Conservation (phyloP, 2,113 vertebrate genomes). For the Tretioscincus oriximinensis region DNA sequence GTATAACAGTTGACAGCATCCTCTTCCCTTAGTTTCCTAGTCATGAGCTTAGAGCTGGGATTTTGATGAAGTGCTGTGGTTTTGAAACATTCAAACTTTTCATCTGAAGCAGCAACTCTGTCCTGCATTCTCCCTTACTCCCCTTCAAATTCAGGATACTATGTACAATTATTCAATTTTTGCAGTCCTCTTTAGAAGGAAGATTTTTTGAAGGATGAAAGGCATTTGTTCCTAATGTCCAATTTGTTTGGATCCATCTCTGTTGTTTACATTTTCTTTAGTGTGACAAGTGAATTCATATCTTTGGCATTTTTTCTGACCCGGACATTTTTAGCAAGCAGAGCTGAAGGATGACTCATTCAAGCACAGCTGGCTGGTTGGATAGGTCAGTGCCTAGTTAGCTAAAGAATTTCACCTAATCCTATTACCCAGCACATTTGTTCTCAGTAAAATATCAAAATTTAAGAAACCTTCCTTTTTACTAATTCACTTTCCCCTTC, state of each 20-base stretch:
- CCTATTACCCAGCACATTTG: not conserved
- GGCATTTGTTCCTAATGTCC: not conserved
- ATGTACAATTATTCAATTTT: not conserved
- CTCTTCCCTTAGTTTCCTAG: no score
- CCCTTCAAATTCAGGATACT: not conserved
- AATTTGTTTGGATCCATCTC: slow-evolving; percentile 6
- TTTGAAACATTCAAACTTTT: not conserved
- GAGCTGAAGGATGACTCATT: slow-evolving; percentile 21
- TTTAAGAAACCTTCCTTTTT: not conserved
- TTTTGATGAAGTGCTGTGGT: slow-evolving; percentile 10
- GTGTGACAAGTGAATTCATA: slow-evolving; percentile 23
- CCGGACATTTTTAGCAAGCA: slow-evolving; percentile 24
- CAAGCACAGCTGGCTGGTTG: not conserved
- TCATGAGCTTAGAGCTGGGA: slow-evolving; percentile 28
- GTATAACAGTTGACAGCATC: no score
- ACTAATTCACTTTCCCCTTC: not conserved
- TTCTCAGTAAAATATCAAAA: not conserved
- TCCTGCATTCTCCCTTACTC: not conserved
- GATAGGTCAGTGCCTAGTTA: not conserved
- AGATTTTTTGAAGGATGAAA: slow-evolving; percentile 8
- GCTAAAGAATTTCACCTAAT: not conserved
- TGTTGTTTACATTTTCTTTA: slow-evolving; percentile 10
- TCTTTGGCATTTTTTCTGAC: slow-evolving; percentile 10
- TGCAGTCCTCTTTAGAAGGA: not conserved
- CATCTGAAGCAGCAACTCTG: not conserved